Base-by-base conservation (phyloP, 2,888 invertebrate species). In the Dynastes hyllus region DNA sequence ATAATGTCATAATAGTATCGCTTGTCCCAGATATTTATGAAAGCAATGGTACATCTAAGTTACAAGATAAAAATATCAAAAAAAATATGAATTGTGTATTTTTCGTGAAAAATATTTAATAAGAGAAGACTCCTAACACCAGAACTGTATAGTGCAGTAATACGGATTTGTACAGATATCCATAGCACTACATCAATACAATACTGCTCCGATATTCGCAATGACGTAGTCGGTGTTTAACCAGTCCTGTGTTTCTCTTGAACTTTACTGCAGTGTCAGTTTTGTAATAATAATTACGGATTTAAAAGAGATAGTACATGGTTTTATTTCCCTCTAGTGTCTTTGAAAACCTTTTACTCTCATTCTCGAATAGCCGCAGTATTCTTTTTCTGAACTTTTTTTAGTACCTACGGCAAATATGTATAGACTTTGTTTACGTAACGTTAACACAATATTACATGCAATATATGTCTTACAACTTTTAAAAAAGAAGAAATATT, bases 311-410 rank as follows among this genome's bases (percentile, higher is more conserved):
- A 66, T 22, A 66, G 40, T 32, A 45, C 37, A 66, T 66, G 40
- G n/a, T 66, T 16, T 40, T 40, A 40, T 66, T 66, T 66, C 66
- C 6, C 22, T 66, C 37, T 66, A 66, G 37, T 66, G 40, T 66
- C 66, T 66, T 66, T 66, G 66, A 16, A 66, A 37, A 40, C 66
- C 66, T 66, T 66, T 66, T 66, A 66, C 66, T 66, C 66, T 66
- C 66, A 66, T 40, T 66, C 45, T 66, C 66, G 8, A 66, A 37
- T 66, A n/a, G 16, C 16, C 11, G 66, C 45, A 66, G 22, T 66
- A 40, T 16, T 66, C 40, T 66, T 37, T 16, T 66, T 66, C 37
- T 66, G 13, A 6, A 55, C n/a, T 8, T 40, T 66, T 66, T 66
- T 40, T 8, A 11, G 16, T 37, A 8, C 16, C 13, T 66, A 40